Evolutionary conservation across 2,113 vertebrate genomes (phyloP).

Genomic region (Pseudorectes ferrugineus): DNA sequence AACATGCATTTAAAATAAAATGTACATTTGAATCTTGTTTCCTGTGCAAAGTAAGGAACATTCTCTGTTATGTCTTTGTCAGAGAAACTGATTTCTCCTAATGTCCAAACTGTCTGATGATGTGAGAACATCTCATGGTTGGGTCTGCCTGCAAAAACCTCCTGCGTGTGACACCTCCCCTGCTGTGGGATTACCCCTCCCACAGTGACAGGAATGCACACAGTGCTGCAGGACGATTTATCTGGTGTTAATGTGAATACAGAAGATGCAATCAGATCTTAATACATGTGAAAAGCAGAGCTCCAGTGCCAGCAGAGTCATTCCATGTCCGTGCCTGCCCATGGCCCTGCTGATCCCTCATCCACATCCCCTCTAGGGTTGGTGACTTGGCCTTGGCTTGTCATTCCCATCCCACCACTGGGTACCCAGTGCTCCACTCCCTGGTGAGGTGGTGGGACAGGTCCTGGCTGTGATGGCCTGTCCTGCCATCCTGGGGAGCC

Average conservation of each 20-base stretch:
- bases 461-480: background rate
- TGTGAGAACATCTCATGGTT: background rate
- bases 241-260: background rate
- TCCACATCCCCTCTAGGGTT: accelerated
- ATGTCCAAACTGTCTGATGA: background rate
- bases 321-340: background rate
- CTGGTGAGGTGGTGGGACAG: no score
- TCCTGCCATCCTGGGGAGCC: background rate
- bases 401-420: no score
- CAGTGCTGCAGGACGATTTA: background rate
- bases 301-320: background rate
- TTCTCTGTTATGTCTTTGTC: background rate
- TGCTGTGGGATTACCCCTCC: background rate
- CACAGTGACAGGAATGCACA: background rate
- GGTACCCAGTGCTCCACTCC: background rate
- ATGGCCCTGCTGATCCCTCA: background rate
- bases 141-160: background rate
- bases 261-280: background rate
- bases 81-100: background rate
- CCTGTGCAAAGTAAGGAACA: background rate
- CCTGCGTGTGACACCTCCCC: background rate
- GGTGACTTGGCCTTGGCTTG: no score
- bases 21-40: background rate
- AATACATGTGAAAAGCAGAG: background rate
- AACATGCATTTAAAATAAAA: background rate